Base-by-base conservation (phyloP, 2,797 vertebrate species). In the Enteromius unitaeniatus region DNA sequence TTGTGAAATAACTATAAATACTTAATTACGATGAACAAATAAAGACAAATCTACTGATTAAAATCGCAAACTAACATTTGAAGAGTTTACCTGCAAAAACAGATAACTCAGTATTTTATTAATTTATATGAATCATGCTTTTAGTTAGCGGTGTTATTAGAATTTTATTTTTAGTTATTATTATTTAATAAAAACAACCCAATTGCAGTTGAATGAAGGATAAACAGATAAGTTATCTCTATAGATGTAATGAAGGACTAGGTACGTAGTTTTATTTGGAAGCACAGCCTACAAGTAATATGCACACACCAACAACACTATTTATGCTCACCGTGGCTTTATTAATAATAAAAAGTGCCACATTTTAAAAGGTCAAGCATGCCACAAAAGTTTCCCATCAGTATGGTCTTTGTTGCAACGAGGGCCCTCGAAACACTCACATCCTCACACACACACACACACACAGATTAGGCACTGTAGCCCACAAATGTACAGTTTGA, bases 261-360 rank as follows among this genome's bases (percentile, higher is more conserved):
- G n/a, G 0, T 42, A 69, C 10, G 9, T 11, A 40, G n/a, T n/a
- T 26, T 8, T n/a, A n/a, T 72, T 26, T 28, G 19, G 26, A 53
- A 40, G 4, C 21, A 1, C 4, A 3, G 6, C 9, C 53, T 60
- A 23, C 23, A 45, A 62, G 14, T 42, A 42, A 78, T 21, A 64
- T 8, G 0, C 55, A 78, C 19, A 70, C 26, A n/a, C 3, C 64
- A 62, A 23, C 53, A 65, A 37, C 49, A 40, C 47, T 8, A 31
- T 53, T n/a, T 28, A 76, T 58, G 75, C 81, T 73, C 42, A 60
- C 28, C 15, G 53, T 82, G 64, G 68, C 89, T 94, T 93, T 94
- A 94, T 94, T 94, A 87, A 89, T 86, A 87, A 86, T 87, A 90
- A 88, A 84, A 90, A 84, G 90, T 88, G 85, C 88, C 83, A 91